Conservation (phyloP, 2,797 vertebrate species). For the Enteromius viviparus region DNA sequence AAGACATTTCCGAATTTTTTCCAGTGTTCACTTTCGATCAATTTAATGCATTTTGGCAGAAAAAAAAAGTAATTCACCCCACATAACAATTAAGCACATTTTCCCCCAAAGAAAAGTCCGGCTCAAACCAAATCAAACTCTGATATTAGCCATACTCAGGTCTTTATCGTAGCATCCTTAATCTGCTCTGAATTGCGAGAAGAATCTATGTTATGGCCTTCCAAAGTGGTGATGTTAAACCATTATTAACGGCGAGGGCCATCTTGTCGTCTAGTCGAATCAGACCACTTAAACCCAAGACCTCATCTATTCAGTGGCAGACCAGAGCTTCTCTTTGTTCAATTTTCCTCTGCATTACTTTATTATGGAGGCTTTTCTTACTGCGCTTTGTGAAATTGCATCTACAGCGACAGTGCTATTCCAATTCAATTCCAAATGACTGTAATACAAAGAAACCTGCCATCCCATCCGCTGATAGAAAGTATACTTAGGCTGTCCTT, state of each 20-base stretch:
- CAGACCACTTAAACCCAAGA: not conserved
- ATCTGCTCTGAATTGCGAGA: not conserved
- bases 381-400: not conserved
- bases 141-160: not conserved
- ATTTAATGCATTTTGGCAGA: not conserved
- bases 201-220: not conserved
- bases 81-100: too few species aligned
- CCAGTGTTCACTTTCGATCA: not conserved
- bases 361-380: constrained; percentile 15
- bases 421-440: constrained; percentile 21
- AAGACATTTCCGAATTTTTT: not conserved
- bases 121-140: not conserved
- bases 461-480: constrained; percentile 2
- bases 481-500: constrained; percentile 22
- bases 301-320: not conserved
- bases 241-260: not conserved
- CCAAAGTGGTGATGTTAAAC: not conserved
- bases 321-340: not conserved
- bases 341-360: not conserved
- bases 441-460: constrained; percentile 34
- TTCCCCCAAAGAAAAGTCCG: not conserved
- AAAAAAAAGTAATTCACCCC: not conserved
- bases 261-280: not conserved
- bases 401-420: constrained; percentile 21
- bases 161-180: not conserved